phyloP scores from a whole-genome alignment of 2,797 vertebrate species.

The Distichodus sexfasciatus region DNA sequence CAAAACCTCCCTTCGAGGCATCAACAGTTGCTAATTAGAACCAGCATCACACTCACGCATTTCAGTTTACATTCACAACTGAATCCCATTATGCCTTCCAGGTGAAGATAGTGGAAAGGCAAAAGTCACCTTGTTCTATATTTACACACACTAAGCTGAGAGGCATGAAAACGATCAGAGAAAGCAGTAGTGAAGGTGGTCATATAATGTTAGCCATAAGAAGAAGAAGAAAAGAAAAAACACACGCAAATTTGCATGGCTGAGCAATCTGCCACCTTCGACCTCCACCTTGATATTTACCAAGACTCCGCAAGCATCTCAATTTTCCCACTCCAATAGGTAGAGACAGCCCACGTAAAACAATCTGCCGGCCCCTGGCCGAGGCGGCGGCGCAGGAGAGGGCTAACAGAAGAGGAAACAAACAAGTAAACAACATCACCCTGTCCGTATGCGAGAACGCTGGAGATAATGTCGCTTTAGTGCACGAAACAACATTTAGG shows the following conservation, averaged over 20 bases:
- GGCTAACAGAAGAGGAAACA: slow-evolving; percentile 8
- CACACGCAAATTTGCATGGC: slow-evolving; percentile 70
- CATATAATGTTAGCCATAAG: slow-evolving; percentile 56
- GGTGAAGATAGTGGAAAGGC: slow-evolving; percentile 51
- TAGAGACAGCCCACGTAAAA: slow-evolving; percentile 68
- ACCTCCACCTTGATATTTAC: slow-evolving; percentile 74
- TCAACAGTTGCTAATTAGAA: slow-evolving; percentile 61
- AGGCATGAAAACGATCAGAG: slow-evolving; percentile 52
- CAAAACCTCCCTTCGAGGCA: slow-evolving; percentile 33
- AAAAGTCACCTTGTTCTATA: slow-evolving; percentile 73
- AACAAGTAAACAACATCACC: slow-evolving; percentile 22
- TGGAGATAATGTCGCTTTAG: slow-evolving; percentile 29
- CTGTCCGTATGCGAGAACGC: slow-evolving; percentile 18
- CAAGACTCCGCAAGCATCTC: slow-evolving; percentile 61
- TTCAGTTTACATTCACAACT: slow-evolving; percentile 48
- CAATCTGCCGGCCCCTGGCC: not conserved
- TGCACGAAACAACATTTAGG: slow-evolving; percentile 25
- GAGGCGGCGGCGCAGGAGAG: not conserved
- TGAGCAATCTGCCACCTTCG: slow-evolving; percentile 67
- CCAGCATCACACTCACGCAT: slow-evolving; percentile 56
- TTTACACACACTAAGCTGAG: slow-evolving; percentile 62
- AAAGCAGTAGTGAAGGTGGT: slow-evolving; percentile 57
- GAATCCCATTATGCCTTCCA: slow-evolving; percentile 56
- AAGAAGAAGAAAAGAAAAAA: too few species aligned
- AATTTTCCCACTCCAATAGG: slow-evolving; percentile 66